These are phyloP conservation scores for Zaprionus lachaisei DNA, from an alignment of 1,140 invertebrate species.

Conservation along the genomic window DNA sequence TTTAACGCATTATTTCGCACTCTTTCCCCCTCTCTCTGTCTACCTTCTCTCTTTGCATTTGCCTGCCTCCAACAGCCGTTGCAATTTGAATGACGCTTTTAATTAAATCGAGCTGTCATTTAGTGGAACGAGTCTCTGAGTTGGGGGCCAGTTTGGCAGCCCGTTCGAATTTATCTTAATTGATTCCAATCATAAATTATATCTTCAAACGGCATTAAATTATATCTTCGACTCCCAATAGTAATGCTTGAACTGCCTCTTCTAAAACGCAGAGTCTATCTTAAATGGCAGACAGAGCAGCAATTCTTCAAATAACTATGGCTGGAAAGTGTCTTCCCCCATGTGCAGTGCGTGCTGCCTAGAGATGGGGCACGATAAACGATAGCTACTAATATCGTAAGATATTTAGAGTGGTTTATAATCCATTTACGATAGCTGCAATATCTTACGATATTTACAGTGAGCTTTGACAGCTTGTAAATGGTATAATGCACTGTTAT, in stretches of 20 bases:
- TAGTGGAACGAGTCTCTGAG: slow-evolving; percentile 53
- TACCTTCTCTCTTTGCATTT: neutral
- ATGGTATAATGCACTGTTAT: too few species aligned
- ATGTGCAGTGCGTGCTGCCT: neutral
- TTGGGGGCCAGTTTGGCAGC: slow-evolving; percentile 36
- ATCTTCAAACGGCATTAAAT: slow-evolving; percentile 41
- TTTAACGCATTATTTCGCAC: slow-evolving; percentile 9
- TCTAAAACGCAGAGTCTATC: slow-evolving; percentile 1
- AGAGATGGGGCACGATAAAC: neutral
- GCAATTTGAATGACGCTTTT: slow-evolving; percentile 53
- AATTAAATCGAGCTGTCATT: slow-evolving; percentile 65
- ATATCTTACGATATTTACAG: too few species aligned
- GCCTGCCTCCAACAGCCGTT: slow-evolving; percentile 15
- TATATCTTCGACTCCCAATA: slow-evolving; percentile 27
- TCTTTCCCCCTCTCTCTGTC: neutral
- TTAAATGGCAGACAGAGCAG: slow-evolving; percentile 32
- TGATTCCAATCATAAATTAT: slow-evolving; percentile 77
- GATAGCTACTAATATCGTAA: neutral
- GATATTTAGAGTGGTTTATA: too few species aligned
- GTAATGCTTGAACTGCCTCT: neutral
- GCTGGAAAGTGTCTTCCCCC: slow-evolving; percentile 21
- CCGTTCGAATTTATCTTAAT: slow-evolving; percentile 67
- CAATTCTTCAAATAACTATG: slow-evolving; percentile 37
- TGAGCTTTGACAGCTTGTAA: too few species aligned
- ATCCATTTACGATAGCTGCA: too few species aligned